Evolutionary conservation across 1,140 invertebrate genomes (phyloP), one percentile per base, ranked within the genome.

Genomic region (Lithobius niger): DNA sequence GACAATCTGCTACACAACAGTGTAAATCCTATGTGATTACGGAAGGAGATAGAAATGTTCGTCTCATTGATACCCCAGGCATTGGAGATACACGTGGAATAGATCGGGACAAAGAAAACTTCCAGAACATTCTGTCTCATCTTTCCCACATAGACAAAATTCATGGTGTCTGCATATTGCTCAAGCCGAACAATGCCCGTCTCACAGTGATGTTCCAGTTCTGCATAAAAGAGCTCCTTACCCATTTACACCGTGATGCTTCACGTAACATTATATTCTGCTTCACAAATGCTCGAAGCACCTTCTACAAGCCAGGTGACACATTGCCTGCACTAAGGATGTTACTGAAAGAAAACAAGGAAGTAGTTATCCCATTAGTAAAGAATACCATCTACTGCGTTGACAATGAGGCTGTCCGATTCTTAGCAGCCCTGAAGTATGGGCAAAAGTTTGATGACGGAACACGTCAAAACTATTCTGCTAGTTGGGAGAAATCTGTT

Each of bases 101-200:
- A n/a, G n/a, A n/a, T n/a, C n/a, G n/a, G n/a, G n/a, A n/a, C 18
- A 42, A 54, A 22, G 36, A 58, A 50, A 61, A 61, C 50, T 58
- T 61, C 27, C 21, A 61, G 27, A 59, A 58, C 19, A 61, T 61
- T 40, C 43, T 62, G 51, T 10, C 61, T 66, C 47, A 62, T 58
- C 31, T 60, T 66, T 25, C 42, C 67, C 0, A 26, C 67, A 0
- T 63, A 63, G 28, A 61, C 65, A 1, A 67, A 67, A 52, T 24
- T 57, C 18, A 6, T 60, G 10, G 1, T 57, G 40, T n/a, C n/a
- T n/a, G n/a, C n/a, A n/a, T n/a, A n/a, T n/a, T n/a, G n/a, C n/a
- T n/a, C n/a, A n/a, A n/a, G n/a, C n/a, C n/a, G n/a, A n/a, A n/a
- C n/a, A n/a, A n/a, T n/a, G n/a, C n/a, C n/a, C n/a, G n/a, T n/a